These are phyloP conservation scores for Biston betularia DNA, from an alignment of 2,888 invertebrate genomes.

Conservation along the genomic window DNA sequence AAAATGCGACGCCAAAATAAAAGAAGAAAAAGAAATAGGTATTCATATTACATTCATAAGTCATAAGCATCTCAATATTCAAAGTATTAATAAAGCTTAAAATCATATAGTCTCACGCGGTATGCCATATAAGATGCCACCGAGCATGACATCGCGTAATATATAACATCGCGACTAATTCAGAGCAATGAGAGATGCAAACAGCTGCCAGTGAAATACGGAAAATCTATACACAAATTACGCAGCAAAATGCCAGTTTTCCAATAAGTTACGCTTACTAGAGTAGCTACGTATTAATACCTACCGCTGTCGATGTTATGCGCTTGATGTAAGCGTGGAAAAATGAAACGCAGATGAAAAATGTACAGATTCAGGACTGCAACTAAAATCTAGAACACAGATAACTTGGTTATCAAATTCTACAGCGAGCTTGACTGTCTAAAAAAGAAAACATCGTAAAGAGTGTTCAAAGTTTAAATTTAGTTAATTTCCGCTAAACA, in stretches of 20 bases:
- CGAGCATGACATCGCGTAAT: background rate
- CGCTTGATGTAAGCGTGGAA: constrained; percentile 26
- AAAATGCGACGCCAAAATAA: no score
- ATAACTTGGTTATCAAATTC: no score
- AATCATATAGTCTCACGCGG: background rate
- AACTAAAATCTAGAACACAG: background rate
- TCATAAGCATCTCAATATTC: no score
- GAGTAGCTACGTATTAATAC: constrained; percentile 14
- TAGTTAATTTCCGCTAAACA: no score
- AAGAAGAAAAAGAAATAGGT: no score
- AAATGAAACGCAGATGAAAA: constrained; percentile 19
- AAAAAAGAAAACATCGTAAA: no score
- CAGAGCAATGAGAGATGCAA: background rate
- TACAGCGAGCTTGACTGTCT: background rate
- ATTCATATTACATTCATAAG: no score
- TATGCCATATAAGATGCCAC: background rate
- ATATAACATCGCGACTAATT: background rate
- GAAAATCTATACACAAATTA: constrained; percentile 11
- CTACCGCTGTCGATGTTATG: constrained; percentile 18
- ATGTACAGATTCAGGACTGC: background rate
- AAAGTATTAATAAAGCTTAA: background rate
- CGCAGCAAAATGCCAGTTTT: constrained; percentile 11
- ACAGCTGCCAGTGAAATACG: constrained; percentile 12
- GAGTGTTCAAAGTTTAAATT: no score
- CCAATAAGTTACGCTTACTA: constrained; percentile 17